Base-by-base conservation (phyloP, 1,140 invertebrate genomes). In the Dreissena polymorpha region DNA sequence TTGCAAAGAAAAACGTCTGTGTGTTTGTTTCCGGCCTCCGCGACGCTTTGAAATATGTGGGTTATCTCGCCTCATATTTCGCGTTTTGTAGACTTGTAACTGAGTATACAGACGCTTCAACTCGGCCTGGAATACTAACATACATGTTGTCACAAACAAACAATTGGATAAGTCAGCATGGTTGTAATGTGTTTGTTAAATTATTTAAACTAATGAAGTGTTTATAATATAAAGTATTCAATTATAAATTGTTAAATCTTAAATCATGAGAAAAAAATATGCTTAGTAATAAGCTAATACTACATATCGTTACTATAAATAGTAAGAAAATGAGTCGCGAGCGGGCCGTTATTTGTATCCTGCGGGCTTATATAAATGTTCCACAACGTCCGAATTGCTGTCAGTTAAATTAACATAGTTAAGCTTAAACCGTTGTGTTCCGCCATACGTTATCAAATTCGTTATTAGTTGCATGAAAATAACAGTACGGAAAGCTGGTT, bases 11-110 rank as follows among this genome's bases (percentile, higher is more conserved):
- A 98, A n/a, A n/a, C n/a, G n/a, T n/a, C n/a, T n/a, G n/a, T n/a
- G n/a, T n/a, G 96, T 97, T 83, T 96, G 95, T 93, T 98, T 98
- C 76, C 97, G 94, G n/a, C 97, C 97, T 10, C 97, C 97, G 78
- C 97, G 94, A 76, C 97, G 94, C 93, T 98, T 98, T 76, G 96
- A 97, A 91, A 99, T 98, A 94, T 99, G 97, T 25, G 97, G 98
- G 94, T 99, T 99, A 93, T 98, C 97, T 86, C 97, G 95, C 70
- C 97, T 94, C 91, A 98, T 95, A 18, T 97, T 97, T 93, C 98
- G 97, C 91, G 97, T 97, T 87, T 97, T 96, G 86, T 98, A 94
- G 60, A 95, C 93, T 84, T 95, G 93, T 86, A 98, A 93, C 92
- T 98, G 97, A 23, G 97, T 96, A 93, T 99, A 99, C 23, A 98